Base-by-base conservation (phyloP, 2,113 vertebrate genomes). In the Maccullochella peelii region DNA sequence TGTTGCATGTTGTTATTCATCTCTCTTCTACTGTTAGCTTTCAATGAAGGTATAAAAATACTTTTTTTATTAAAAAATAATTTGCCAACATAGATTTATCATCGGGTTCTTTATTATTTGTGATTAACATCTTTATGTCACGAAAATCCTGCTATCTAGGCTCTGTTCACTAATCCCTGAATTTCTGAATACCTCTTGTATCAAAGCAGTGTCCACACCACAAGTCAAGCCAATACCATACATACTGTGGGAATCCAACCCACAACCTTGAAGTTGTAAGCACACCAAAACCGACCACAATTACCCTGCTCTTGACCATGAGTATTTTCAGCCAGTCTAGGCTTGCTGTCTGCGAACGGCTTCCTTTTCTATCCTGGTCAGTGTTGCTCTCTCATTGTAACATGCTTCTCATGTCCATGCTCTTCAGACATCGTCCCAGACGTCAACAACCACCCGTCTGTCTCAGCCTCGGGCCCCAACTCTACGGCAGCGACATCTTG, bases 191-290 rank as follows among this genome's bases (percentile, higher is more conserved):
- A 21, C 65, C 27, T 74, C 58, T 62, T 61, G 54, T 54, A 58
- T 82, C 73, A 65, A 76, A 79, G 72, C 66, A 49, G 44, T 52
- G 50, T 77, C 54, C 77, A 20, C 23, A 47, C 73, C 71, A 77
- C 58, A 78, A 79, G 65, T 70, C 15, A 47, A 67, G 80, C 73
- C 84, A 86, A 82, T 70, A 68, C 78, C 84, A 65, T 70, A 82
- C 79, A 86, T 88, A 77, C 63, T 91, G 80, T 93, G 87, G 88
- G 70, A 90, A 83, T 87, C 73, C 66, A 90, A 88, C 78, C 90
- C 90, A 74, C 90, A 87, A 91, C 91, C 92, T 93, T 93, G 82
- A 92, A 93, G 90, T 84, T 90, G 84, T 90, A 92, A 89, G 85
- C 25, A 25, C 87, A 91, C 83, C 80, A 87, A 87, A 91, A 82